Conservation (phyloP, 2,797 vertebrate species). For the Coregonus sp. region DNA sequence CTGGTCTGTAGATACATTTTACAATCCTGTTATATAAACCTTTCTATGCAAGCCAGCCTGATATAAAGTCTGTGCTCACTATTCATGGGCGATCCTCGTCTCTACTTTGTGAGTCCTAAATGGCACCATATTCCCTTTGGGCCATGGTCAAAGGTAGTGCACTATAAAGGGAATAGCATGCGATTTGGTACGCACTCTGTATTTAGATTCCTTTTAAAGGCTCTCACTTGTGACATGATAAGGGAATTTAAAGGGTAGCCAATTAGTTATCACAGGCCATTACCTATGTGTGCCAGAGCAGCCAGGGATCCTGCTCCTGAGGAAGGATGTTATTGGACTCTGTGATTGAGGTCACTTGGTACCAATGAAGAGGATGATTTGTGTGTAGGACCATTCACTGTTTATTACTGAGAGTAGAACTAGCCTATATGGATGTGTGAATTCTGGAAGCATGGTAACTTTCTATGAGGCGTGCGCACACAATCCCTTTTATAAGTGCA, state of each 20-base stretch:
- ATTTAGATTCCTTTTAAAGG: constrained; percentile 23
- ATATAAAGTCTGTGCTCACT: neutral
- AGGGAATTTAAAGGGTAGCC: constrained; percentile 54
- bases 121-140: too few relatives aligned
- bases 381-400: constrained; percentile 18
- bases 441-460: constrained; percentile 8
- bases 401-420: constrained; percentile 13
- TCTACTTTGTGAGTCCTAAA: neutral
- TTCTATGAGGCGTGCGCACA: too few relatives aligned
- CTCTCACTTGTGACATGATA: constrained; percentile 27
- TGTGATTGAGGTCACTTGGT: constrained; percentile 41
- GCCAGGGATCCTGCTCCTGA: constrained; percentile 24
- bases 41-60: constrained; percentile 25
- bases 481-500: too few relatives aligned
- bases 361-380: constrained; percentile 33
- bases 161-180: neutral
- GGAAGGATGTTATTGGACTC: constrained; percentile 40
- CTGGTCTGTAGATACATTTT: constrained; percentile 31
- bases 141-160: neutral
- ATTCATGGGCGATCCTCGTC: neutral
- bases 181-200: neutral
- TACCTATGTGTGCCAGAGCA: constrained; percentile 38
- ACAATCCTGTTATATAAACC: constrained; percentile 14
- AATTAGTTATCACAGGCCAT: constrained; percentile 49
- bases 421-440: constrained; percentile 9